Percentiles rank a stretch among this genome's conserved stretches.
phyloP scores from a whole-genome alignment of 2,797 vertebrate genomes.

The Neoniphon sammara region DNA sequence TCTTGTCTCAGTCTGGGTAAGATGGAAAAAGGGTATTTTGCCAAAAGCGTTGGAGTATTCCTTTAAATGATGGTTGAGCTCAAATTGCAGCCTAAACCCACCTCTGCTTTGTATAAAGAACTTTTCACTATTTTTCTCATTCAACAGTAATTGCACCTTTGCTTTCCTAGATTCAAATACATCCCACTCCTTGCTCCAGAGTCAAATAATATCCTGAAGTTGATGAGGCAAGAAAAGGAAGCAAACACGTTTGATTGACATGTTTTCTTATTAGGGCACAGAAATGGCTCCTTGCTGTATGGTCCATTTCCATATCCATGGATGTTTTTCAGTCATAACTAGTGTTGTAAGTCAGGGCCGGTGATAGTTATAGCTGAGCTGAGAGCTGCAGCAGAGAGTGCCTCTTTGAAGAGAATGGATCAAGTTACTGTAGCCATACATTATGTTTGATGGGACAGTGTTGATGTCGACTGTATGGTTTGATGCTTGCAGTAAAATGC shows the following conservation, averaged over 20 bases:
- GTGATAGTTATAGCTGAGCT: constrained; percentile 11
- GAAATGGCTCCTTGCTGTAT: not conserved
- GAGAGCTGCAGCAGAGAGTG: constrained; percentile 10
- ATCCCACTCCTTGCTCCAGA: not conserved
- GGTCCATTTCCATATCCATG: not conserved
- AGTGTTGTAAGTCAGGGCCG: not conserved
- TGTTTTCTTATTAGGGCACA: constrained; percentile 3
- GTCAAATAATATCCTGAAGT: not conserved
- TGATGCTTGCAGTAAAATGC: not conserved
- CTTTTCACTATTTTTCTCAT: not conserved
- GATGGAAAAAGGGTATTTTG: no score
- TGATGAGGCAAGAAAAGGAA: not conserved
- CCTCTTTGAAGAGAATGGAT: constrained; percentile 6
- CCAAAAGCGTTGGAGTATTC: no score
- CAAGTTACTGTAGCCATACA: constrained; percentile 4
- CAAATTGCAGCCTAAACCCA: not conserved
- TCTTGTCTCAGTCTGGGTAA: no score
- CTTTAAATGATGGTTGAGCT: not conserved
- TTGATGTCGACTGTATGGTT: constrained; percentile 44
- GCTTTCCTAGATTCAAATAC: no score
- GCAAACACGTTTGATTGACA: constrained; percentile 18
- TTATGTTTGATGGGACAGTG: constrained; percentile 12
- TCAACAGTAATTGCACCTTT: no score
- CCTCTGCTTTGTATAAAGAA: no score
- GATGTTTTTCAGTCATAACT: constrained; percentile 19